Conservation (phyloP, 2,888 invertebrate species). For the Thelaira solivaga region DNA sequence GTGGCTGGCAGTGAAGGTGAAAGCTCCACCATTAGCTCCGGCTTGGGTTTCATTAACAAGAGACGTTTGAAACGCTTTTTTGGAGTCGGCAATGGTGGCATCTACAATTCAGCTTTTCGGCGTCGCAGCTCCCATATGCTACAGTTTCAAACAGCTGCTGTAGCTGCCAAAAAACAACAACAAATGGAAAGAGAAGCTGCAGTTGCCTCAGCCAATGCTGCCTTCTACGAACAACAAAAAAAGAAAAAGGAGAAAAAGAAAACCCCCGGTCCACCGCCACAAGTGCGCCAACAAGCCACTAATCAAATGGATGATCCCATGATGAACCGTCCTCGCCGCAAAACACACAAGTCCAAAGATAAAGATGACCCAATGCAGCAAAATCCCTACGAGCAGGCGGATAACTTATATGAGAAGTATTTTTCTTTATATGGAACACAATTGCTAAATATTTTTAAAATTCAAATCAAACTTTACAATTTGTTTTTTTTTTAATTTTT, state of each 20-base stretch:
- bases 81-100: conserved; percentile 67
- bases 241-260: conserved; percentile 72
- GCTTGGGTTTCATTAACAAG: conserved; percentile 72
- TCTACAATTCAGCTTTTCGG: conserved; percentile 66
- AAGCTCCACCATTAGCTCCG: conserved; percentile 60
- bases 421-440: conserved; percentile 42
- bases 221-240: conserved; percentile 68
- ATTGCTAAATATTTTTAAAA: too few relatives aligned
- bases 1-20: conserved; percentile 70
- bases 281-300: conserved; percentile 68
- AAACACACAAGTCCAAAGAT: conserved; percentile 67
- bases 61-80: conserved; percentile 71
- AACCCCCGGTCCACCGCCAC: conserved; percentile 73
- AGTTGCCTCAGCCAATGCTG: conserved; percentile 70
- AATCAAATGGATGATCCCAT: conserved; percentile 74
- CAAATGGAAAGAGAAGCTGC: conserved; percentile 71
- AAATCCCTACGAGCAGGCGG: conserved; percentile 66
- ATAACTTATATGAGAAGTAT: conserved; percentile 69
- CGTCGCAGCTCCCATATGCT: conserved; percentile 72
- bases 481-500: conserved; percentile 40
- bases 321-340: conserved; percentile 74
- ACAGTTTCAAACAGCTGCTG: conserved; percentile 68
- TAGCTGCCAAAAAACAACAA: conserved; percentile 68
- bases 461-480: neutral
- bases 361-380: conserved; percentile 63